phyloP scores from a whole-genome alignment of 2,797 vertebrate genomes.

The Microhierax caerulescens region DNA sequence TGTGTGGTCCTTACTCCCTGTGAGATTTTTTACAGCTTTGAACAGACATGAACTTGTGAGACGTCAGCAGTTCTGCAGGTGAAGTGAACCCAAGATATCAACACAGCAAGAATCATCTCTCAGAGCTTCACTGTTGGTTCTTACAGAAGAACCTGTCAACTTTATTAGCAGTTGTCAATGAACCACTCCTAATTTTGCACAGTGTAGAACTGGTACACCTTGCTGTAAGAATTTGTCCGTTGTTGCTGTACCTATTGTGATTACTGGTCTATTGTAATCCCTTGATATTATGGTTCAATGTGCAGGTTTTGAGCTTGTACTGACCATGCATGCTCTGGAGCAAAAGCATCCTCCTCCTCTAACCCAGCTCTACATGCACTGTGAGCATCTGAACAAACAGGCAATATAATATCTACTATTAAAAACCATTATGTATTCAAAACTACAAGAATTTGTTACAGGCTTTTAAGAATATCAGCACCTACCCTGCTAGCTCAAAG shows the following conservation, averaged over 20 bases:
- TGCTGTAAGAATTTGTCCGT: not conserved
- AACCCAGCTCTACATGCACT: not conserved
- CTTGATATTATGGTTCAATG: not conserved
- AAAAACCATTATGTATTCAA: not conserved
- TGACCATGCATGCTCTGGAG: not conserved
- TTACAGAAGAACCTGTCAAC: not conserved
- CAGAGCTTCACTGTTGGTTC: not conserved
- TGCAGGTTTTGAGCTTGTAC: not conserved
- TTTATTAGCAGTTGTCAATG: not conserved
- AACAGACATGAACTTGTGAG: not conserved
- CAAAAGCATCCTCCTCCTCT: not conserved
- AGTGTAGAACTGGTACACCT: not conserved
- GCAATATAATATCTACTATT: not conserved
- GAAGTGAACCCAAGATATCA: not conserved
- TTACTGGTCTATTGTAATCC: not conserved
- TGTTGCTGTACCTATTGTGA: not conserved
- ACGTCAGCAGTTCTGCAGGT: not conserved
- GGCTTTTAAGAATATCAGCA: not conserved
- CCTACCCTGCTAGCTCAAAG: not conserved
- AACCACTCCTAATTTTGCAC: not conserved
- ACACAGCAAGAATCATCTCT: not conserved
- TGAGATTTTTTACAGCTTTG: not conserved
- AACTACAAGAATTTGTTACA: not conserved
- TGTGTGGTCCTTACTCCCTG: not conserved
- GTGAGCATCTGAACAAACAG: not conserved